These are phyloP conservation scores for Sylvilagus bachmani DNA, from an alignment of 2,113 vertebrate genomes.

Conservation along the genomic window DNA sequence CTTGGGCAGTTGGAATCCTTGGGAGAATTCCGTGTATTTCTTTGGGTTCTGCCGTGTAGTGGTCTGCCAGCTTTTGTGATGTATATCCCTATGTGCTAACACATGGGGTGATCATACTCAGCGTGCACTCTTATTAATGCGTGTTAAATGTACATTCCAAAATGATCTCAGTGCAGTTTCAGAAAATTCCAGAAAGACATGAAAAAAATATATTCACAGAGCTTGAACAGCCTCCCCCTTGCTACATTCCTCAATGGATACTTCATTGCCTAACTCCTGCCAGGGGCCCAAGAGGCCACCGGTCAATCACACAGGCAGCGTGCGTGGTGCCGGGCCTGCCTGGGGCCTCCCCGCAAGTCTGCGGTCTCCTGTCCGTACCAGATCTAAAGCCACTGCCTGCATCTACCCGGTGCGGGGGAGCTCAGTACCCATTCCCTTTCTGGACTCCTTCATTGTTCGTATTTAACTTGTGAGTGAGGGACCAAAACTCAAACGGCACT, in stretches of 20 bases:
- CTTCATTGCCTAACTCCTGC: background rate
- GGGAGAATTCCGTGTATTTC: background rate
- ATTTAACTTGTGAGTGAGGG: background rate
- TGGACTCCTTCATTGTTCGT: background rate
- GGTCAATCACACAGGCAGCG: no score
- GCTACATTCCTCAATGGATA: accelerated
- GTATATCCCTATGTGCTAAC: background rate
- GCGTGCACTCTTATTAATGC: background rate
- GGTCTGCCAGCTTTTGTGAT: background rate
- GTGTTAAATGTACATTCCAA: background rate
- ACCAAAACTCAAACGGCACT: no score
- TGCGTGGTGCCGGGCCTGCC: background rate
- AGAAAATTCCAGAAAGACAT: background rate
- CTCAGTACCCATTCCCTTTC: background rate
- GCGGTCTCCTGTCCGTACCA: background rate
- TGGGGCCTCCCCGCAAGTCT: background rate
- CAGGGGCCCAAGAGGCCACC: accelerated
- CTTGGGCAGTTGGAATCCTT: accelerated
- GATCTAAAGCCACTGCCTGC: background rate
- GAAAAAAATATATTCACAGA: background rate
- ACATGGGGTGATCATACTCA: no score
- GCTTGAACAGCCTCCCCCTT: background rate
- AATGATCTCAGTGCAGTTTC: background rate
- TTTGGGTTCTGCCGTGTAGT: no score
- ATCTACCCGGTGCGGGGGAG: background rate